These are phyloP conservation scores for Tyto alba DNA, from an alignment of 2,113 vertebrate species.

Conservation along the genomic window DNA sequence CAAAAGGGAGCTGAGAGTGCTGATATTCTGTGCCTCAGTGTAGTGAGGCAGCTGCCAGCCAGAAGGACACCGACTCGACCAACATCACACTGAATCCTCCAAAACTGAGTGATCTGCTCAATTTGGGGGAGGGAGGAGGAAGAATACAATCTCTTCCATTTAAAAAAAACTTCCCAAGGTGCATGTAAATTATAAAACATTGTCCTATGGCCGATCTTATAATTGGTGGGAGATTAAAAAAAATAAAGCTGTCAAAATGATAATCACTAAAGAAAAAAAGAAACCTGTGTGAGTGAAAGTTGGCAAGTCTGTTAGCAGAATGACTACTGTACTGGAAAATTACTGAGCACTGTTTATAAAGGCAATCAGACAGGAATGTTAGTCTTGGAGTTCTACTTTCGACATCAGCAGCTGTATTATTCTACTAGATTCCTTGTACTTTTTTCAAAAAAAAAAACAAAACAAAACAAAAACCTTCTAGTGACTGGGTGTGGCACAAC, in stretches of 20 bases:
- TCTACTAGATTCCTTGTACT: slow-evolving; percentile 62
- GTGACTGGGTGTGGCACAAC: slow-evolving; percentile 66
- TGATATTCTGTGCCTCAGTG: not conserved
- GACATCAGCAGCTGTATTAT: slow-evolving; percentile 69
- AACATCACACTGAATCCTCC: not conserved
- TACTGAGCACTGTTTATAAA: slow-evolving; percentile 65
- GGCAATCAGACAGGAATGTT: slow-evolving; percentile 71
- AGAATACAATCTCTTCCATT: not conserved
- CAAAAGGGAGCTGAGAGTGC: not conserved
- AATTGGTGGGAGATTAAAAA: not conserved
- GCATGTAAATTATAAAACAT: not conserved
- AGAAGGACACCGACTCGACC: not conserved
- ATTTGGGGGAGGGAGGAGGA: not conserved
- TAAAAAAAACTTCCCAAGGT: not conserved
- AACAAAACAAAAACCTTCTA: no score
- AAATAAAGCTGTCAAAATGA: slow-evolving; percentile 10
- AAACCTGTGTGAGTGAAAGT: slow-evolving; percentile 47
- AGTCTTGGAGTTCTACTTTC: slow-evolving; percentile 68
- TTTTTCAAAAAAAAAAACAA: not conserved
- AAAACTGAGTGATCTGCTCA: not conserved
- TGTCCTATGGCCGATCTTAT: not conserved
- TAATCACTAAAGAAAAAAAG: slow-evolving; percentile 22
- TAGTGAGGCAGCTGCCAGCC: not conserved
- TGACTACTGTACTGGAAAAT: slow-evolving; percentile 76
- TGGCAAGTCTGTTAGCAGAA: slow-evolving; percentile 54